phyloP scores from a whole-genome alignment of 2,113 vertebrate species.

The Neopipo cinnamomea region DNA sequence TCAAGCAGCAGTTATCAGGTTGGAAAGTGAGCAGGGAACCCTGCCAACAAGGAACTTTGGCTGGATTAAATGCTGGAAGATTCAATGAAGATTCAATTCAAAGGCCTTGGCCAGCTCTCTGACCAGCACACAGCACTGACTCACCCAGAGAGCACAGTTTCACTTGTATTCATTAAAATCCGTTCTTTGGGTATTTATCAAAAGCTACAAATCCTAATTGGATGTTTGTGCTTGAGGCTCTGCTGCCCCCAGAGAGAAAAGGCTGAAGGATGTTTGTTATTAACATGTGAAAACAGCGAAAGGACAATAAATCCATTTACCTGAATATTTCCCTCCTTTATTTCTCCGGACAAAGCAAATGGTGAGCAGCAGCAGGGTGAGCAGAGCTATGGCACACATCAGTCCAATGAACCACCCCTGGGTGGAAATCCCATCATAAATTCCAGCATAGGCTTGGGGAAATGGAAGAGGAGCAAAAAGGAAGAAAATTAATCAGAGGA shows the following conservation, averaged over 20 bases:
- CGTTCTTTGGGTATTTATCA: background rate
- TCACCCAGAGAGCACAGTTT: background rate
- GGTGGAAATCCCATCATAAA: conserved; percentile 87
- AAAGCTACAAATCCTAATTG: conserved; percentile 29
- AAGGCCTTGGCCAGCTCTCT: background rate
- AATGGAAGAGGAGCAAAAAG: background rate
- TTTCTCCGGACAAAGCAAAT: conserved; percentile 96
- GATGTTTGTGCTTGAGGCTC: background rate
- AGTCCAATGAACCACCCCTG: conserved; percentile 97
- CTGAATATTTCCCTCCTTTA: conserved; percentile 96
- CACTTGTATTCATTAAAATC: background rate
- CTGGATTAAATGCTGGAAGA: background rate
- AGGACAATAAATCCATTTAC: conserved; percentile 69
- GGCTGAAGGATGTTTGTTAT: conserved; percentile 32
- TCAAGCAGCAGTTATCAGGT: background rate
- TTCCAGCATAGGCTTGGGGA: conserved; percentile 82
- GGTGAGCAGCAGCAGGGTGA: conserved; percentile 88
- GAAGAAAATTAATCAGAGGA: background rate
- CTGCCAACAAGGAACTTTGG: background rate
- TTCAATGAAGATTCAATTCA: background rate
- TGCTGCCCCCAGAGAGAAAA: background rate
- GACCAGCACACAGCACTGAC: background rate
- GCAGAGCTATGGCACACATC: conserved; percentile 92
- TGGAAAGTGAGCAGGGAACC: background rate
- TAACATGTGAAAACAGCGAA: background rate